These are phyloP conservation scores for Stigmatopora nigra DNA, from an alignment of 2,113 vertebrate genomes.

Conservation along the genomic window DNA sequence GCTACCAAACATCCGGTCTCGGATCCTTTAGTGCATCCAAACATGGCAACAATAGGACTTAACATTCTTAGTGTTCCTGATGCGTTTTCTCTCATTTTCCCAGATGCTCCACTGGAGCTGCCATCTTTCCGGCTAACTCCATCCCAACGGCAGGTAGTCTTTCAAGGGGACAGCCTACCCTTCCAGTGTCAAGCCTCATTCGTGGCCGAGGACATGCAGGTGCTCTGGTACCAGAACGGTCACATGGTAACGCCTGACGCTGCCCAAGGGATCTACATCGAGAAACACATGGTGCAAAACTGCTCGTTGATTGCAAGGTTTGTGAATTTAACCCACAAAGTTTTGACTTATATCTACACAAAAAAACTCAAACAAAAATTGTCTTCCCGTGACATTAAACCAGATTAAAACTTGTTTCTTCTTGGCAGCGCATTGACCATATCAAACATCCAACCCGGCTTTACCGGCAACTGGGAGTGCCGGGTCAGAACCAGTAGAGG, in stretches of 20 bases:
- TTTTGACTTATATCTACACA: not conserved
- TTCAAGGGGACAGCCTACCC: constrained; percentile 93
- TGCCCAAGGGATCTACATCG: constrained; percentile 88
- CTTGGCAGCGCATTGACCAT: constrained; percentile 83
- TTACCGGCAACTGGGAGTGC: constrained; percentile 95
- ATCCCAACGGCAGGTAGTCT: constrained; percentile 91
- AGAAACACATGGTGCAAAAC: constrained; percentile 95
- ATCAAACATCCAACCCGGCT: constrained; percentile 93
- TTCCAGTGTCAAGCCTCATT: constrained; percentile 95
- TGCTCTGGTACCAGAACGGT: constrained; percentile 95
- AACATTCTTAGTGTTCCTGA: not conserved
- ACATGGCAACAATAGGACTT: too few species aligned
- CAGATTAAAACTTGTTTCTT: not conserved
- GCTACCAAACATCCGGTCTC: too few species aligned
- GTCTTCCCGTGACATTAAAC: too few species aligned
- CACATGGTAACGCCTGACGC: constrained; percentile 86
- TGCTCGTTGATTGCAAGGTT: constrained; percentile 97
- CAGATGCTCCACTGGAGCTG: constrained; percentile 88
- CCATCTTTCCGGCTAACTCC: constrained; percentile 95
- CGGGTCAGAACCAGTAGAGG: constrained; percentile 86
- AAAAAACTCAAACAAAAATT: not conserved
- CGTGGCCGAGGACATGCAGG: constrained; percentile 93
- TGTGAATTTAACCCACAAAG: constrained; percentile 57
- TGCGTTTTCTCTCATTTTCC: constrained; percentile 7
- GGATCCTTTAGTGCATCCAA: too few species aligned